These are phyloP conservation scores for Ylistrum balloti DNA, from an alignment of 1,140 invertebrate genomes.

Conservation along the genomic window DNA sequence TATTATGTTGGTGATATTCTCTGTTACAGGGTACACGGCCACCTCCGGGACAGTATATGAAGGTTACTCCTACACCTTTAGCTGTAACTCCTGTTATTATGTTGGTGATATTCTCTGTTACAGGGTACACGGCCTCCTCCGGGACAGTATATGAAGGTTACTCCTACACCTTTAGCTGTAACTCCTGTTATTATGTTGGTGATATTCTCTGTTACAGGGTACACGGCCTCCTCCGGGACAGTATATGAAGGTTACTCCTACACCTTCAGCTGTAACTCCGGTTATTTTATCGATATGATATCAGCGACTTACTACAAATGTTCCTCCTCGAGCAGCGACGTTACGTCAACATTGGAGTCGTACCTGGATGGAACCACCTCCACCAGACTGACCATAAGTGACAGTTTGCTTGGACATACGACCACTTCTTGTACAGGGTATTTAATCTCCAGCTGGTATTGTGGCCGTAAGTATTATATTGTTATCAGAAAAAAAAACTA, in stretches of 20 bases:
- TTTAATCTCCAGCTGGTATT: not conserved
- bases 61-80: no score
- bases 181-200: not conserved
- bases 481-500: no score
- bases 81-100: no score
- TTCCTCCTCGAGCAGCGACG: not conserved
- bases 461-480: slow-evolving; percentile 8
- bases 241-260: not conserved
- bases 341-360: not conserved
- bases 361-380: not conserved
- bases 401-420: not conserved
- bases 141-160: no score
- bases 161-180: slow-evolving; percentile 12
- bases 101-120: no score
- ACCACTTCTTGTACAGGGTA: not conserved
- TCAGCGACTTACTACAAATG: not conserved
- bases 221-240: not conserved
- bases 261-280: slow-evolving; percentile 3
- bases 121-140: no score
- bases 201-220: not conserved
- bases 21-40: no score
- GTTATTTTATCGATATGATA: not conserved
- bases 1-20: no score
- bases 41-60: no score
- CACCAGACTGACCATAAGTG: not conserved